Percentiles rank a stretch among this genome's conserved stretches.
Conservation (phyloP, 2,888 invertebrate genomes). For the Melanostoma scalare region DNA sequence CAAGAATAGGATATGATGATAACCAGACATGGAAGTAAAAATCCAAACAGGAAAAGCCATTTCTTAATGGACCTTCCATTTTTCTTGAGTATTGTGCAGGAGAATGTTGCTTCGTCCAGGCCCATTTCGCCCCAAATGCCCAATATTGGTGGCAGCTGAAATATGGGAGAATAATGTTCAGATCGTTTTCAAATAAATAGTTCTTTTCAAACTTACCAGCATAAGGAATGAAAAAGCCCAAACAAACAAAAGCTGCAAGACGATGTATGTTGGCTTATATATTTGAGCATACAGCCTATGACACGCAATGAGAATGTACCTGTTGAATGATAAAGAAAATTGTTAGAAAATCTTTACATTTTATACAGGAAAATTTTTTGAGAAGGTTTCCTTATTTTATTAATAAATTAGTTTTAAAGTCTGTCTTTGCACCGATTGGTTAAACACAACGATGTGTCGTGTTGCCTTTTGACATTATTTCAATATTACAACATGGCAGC, state of each 20-base stretch:
- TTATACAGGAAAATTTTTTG: too few relatives aligned
- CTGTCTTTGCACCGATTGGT: too few relatives aligned
- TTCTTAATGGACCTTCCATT: conserved; percentile 92
- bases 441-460: too few relatives aligned
- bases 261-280: conserved; percentile 89
- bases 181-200: neutral
- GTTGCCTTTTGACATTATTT: too few relatives aligned
- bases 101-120: conserved; percentile 90
- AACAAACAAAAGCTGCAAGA: conserved; percentile 89
- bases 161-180: conserved; percentile 55
- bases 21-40: conserved; percentile 91
- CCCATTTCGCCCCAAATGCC: conserved; percentile 94
- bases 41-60: conserved; percentile 91
- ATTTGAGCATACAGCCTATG: conserved; percentile 90
- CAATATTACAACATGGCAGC: too few relatives aligned
- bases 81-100: conserved; percentile 93
- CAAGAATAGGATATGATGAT: conserved; percentile 93
- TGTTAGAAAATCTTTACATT: neutral
- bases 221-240: conserved; percentile 91
- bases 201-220: conserved; percentile 83
- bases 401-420: too few relatives aligned
- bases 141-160: conserved; percentile 89
- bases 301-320: conserved; percentile 92
- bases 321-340: conserved; percentile 78
- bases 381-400: too few relatives aligned